Evolutionary conservation across 2,797 vertebrate genomes (phyloP).

Genomic region (Acanthurus leucopareius): DNA sequence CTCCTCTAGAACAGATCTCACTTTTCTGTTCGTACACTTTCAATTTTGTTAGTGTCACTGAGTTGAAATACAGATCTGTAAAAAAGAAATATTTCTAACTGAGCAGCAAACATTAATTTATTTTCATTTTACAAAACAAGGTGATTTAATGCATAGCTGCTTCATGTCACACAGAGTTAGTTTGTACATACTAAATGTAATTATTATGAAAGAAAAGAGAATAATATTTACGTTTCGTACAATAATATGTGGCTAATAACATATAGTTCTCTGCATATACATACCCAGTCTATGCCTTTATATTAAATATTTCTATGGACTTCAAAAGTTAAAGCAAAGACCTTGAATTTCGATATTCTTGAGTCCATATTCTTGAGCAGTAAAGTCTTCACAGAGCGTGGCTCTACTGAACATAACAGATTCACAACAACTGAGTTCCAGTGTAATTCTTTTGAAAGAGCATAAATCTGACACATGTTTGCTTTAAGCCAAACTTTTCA

Average conservation of each 20-base stretch:
- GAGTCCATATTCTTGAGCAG: neutral
- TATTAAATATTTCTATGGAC: neutral
- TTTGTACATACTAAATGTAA: too few species aligned
- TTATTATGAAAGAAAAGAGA: too few species aligned
- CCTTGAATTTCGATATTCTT: neutral
- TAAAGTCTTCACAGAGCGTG: neutral
- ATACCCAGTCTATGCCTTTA: too few species aligned
- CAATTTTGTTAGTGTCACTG: neutral
- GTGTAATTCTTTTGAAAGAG: constrained; percentile 21
- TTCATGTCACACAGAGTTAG: too few species aligned
- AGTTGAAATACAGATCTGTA: neutral
- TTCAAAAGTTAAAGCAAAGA: neutral
- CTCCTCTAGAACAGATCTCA: neutral
- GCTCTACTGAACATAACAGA: constrained; percentile 3
- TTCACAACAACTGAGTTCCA: neutral
- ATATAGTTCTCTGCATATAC: too few species aligned
- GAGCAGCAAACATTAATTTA: neutral
- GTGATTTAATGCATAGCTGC: too few species aligned
- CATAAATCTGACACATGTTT: constrained; percentile 32
- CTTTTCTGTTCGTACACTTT: constrained; percentile 8
- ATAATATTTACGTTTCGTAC: too few species aligned
- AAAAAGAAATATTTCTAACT: constrained; percentile 3
- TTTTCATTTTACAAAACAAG: too few species aligned
- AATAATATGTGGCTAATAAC: too few species aligned
- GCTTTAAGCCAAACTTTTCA: constrained; percentile 18